Evolutionary conservation across 2,113 vertebrate genomes (phyloP), one percentile per base, ranked within the genome.

Genomic region (Dendrocopos noguchii): DNA sequence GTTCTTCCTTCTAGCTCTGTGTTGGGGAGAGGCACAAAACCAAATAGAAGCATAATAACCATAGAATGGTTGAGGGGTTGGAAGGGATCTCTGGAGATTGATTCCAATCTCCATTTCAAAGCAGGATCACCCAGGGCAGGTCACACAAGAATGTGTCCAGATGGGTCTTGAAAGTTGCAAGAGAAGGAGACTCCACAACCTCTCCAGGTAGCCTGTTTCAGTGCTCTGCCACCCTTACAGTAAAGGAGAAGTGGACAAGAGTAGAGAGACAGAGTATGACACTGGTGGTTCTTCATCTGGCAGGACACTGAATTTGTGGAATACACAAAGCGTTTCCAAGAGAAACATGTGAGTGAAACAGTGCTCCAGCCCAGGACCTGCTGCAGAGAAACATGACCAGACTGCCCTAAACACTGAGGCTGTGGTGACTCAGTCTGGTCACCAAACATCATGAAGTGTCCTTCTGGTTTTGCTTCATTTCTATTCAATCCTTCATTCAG

Each of bases 341-440:
- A 31, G 29, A 52, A 33, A 4, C 3, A 3, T 60, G 12, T 10
- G 3, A 12, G 50, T 15, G 28, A 65, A 67, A 28, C 7, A 28
- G 4, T 34, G 27, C 21, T 66, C 46, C 67, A 83, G 33, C 22
- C 33, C 56, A 33, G 20, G 36, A 66, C 12, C 39, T 66, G 39
- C 39, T 71, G 52, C 31, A 44, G 33, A 28, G 28, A 29, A 52
- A 6, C 27, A 28, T 15, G 57, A 12, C 15, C 17, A 61, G 27
- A 28, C 5, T 25, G 27, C 3, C 2, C 2, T 4, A 7, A 7
- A 4, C 3, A 0, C 34, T 20, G 25, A 31, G 5, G 28, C 15
- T 31, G 31, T 76, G 28, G 34, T 34, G 31, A n/a, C 17, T 25
- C 28, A 24, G 15, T 29, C 27, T 3, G 1, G 29, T 56, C 29